Evolutionary conservation across 2,888 invertebrate species (phyloP).

Genomic region (Dorcus parallelipipedus): DNA sequence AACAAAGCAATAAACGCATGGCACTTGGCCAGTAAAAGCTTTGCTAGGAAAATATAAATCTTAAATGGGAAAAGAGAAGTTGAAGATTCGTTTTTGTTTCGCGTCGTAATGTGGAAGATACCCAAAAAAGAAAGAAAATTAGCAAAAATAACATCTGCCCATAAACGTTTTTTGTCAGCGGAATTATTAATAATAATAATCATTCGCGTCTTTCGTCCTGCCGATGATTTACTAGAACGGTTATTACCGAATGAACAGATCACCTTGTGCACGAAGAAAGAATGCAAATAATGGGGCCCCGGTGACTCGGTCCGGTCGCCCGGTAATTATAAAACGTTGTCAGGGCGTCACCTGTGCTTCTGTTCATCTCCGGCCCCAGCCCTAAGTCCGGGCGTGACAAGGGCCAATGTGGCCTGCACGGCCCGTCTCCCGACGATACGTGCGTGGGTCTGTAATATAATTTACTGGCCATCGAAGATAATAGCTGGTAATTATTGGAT

Average conservation of each 20-base stretch:
- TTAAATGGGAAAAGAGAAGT: too few species aligned
- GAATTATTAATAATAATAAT: background rate
- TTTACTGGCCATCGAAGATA: conserved; percentile 46
- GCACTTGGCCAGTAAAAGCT: too few species aligned
- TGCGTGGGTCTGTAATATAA: conserved; percentile 48
- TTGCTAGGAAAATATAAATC: too few species aligned
- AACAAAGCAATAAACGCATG: too few species aligned
- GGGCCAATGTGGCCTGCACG: conserved; percentile 29
- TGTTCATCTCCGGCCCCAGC: conserved; percentile 29
- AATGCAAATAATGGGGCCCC: conserved; percentile 38
- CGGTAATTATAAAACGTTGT: conserved; percentile 41
- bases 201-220: background rate
- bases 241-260: conserved; percentile 7
- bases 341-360: conserved; percentile 43
- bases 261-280: conserved; percentile 19
- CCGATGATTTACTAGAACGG: conserved; percentile 1
- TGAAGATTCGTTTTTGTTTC: too few species aligned
- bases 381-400: conserved; percentile 27
- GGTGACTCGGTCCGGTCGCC: conserved; percentile 23
- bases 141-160: too few species aligned
- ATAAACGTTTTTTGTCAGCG: background rate
- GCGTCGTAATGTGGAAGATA: too few species aligned
- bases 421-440: conserved; percentile 33
- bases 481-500: conserved; percentile 46
- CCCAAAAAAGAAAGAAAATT: too few species aligned